Conservation (phyloP, 2,797 vertebrate species). For the Platyrinchus mystaceus region DNA sequence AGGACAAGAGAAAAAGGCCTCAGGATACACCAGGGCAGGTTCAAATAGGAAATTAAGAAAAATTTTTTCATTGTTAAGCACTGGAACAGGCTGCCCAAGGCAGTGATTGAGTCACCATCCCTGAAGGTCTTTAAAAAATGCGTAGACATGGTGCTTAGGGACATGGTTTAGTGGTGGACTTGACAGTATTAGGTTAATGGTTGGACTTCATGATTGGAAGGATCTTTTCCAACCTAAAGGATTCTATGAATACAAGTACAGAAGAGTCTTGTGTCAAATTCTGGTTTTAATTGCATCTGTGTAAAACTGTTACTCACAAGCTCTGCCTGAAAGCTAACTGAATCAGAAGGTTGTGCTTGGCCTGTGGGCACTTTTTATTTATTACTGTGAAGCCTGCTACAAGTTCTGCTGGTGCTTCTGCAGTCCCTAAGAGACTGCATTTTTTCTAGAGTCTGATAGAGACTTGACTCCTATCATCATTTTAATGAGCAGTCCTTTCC, state of each 20-base stretch:
- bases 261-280: not conserved
- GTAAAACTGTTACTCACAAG: not conserved
- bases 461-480: not conserved
- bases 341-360: not conserved
- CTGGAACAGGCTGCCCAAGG: not conserved
- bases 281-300: not conserved
- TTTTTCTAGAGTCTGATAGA: not conserved
- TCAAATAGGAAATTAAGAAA: not conserved
- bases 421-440: not conserved
- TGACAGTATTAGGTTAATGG: not conserved
- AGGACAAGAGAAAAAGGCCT: not conserved
- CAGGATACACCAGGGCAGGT: not conserved
- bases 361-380: not conserved
- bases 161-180: not conserved
- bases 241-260: not conserved
- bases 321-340: not conserved
- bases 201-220: not conserved
- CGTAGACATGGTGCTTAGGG: fast-evolving
- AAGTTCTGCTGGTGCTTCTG: not conserved
- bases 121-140: not conserved
- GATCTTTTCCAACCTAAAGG: not conserved
- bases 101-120: not conserved
- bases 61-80: not conserved
- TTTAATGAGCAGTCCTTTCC: not conserved
- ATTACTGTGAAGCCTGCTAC: not conserved